Evolutionary conservation across 1,140 invertebrate genomes (phyloP), one percentile per base, ranked within the genome.

Genomic region (Drosophila pruinosa): DNA sequence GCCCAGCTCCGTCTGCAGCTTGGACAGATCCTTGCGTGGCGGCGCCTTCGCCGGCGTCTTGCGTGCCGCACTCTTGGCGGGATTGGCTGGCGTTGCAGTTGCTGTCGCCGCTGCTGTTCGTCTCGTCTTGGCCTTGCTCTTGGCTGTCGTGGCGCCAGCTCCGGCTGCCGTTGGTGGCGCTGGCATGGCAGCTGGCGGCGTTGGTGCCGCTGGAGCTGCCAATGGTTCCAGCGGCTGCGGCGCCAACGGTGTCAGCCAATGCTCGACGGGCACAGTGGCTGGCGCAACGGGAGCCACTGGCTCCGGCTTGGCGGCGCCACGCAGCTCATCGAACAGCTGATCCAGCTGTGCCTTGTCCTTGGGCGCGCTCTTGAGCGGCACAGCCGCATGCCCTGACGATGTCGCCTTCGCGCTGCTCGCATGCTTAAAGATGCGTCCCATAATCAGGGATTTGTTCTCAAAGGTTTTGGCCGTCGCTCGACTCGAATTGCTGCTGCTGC

Each of bases 351-450:
- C 76, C 24, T 90, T 90, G 22, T 86, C 80, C 54, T 86, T 88
- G 38, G 80, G 80, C 28, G 62, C 61, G 24, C 62, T 67, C 61
- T 85, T 85, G 0, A 50, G 47, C n/a, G 59, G 50, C 68, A 43
- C 45, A 1, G 10, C 17, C 12, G 0, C 77, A 78, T 2, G 73
- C 24, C 14, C 61, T 38, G 19, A 34, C 34, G 10, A 36, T 21
- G 68, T 14, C 0, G 73, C 59, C 39, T 83, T 90, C 58, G 81
- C 36, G 10, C 92, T 92, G 26, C 90, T 91, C 2, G 92, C 92
- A 59, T 93, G 92, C 78, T 92, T 93, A 47, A 93, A 93, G 24
- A 93, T 93, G 19, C 92, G 80, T 3, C 92, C 92, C 92, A 93
- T 93, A 3, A 93, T 93, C 45, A 93, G 78, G 2, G 92, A 93